A percentile compares a stretch with the other conserved stretches of the same genome.
These are phyloP conservation scores for Chrysina gloriosa DNA, from an alignment of 2,888 invertebrate species.

Conservation along the genomic window DNA sequence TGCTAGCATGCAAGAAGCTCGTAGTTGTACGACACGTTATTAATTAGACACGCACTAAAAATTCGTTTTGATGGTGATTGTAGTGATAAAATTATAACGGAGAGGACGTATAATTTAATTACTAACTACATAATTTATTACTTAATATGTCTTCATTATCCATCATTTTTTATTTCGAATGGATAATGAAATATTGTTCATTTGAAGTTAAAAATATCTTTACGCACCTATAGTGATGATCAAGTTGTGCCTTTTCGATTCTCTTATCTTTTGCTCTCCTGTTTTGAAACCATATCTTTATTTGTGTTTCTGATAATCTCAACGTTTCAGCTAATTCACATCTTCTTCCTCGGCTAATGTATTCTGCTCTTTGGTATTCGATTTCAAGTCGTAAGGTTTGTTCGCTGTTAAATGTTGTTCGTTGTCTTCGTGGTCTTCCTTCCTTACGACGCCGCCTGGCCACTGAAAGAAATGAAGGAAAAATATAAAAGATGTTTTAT, in stretches of 20 bases:
- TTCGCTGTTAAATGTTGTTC: conserved; percentile 94
- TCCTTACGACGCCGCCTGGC: conserved; percentile 88
- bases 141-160: too few species aligned
- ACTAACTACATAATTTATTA: not conserved
- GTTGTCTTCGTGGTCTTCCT: conserved; percentile 86
- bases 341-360: conserved; percentile 87
- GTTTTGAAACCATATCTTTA: conserved; percentile 95
- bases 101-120: not conserved
- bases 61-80: not conserved
- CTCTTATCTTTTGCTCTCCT: conserved; percentile 95
- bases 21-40: conserved; percentile 28
- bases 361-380: conserved; percentile 92
- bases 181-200: not conserved
- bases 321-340: conserved; percentile 82
- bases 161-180: not conserved
- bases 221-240: conserved; percentile 90
- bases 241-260: conserved; percentile 94
- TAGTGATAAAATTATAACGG: not conserved
- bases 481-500: too few species aligned
- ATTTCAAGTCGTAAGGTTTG: conserved; percentile 91
- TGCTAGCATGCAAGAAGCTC: conserved; percentile 26
- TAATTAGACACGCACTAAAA: conserved; percentile 22
- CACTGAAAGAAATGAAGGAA: conserved; percentile 69
- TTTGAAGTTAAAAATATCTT: conserved; percentile 38
- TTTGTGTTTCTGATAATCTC: conserved; percentile 80